Evolutionary conservation across 2,113 vertebrate genomes (phyloP), one percentile per base, ranked within the genome.

Genomic region (Microtus oregoni): DNA sequence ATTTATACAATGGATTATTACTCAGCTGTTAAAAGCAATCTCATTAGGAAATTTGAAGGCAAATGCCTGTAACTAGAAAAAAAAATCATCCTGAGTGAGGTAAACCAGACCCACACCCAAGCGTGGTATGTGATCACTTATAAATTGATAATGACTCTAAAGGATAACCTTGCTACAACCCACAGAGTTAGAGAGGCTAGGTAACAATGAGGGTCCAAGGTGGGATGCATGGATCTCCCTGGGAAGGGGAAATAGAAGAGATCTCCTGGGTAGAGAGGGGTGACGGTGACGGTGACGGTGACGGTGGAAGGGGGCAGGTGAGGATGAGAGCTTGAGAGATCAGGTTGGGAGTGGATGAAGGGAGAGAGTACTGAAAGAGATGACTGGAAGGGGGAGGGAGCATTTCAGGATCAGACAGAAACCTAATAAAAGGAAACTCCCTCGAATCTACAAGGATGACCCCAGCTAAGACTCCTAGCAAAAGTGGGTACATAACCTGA

Each of bases 281-380:
- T 24, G 55, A 55, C 0, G 1, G 55, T 55, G 55, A 55, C 1
- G 10, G 24, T 24, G 55, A 55, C 0, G 1, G 55, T 55, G 55
- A 55, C 1, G 1, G 55, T 55, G 55, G 4, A 55, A 55, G 55
- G 30, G 30, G 30, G 5, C 67, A 70, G 32, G 14, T 65, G 14
- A 2, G 68, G 35, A 72, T n/a, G 68, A 5, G 7, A 70, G 30
- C 35, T 72, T 32, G 65, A 72, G 68, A 35, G 35, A n/a, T 72
- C 35, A 72, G 6, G 35, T 8, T 72, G 68, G 15, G 35, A 14
- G 14, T 70, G 68, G 35, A n/a, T 72, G 32, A 17, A 72, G 7
- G 35, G 35, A 35, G 7, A n/a, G 17, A 72, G 68, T 72, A 17
- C 68, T 72, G 35, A n/a, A n/a, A 72, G 68, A 72, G 35, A n/a